These are phyloP conservation scores for Mustela erminea DNA, from an alignment of 2,797 vertebrate species.

Conservation along the genomic window DNA sequence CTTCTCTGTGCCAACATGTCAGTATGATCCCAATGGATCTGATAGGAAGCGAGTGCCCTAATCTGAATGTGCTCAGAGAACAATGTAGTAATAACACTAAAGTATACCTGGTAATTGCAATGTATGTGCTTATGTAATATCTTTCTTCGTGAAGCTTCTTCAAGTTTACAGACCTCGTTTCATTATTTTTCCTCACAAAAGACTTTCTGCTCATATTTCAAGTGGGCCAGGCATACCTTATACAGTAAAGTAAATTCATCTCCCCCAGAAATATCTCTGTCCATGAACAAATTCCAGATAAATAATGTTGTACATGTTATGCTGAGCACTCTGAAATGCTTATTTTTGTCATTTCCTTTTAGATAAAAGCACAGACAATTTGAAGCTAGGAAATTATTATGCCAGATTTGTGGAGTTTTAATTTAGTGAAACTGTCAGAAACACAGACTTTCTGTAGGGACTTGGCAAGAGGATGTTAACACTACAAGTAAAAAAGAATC, in stretches of 20 bases:
- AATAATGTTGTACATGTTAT: constrained; percentile 77
- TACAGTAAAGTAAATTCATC: constrained; percentile 71
- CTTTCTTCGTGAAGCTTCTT: constrained; percentile 35
- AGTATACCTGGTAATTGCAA: constrained; percentile 29
- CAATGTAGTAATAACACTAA: constrained; percentile 57
- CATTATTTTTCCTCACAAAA: constrained; percentile 66
- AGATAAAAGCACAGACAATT: constrained; percentile 81
- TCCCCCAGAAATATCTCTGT: constrained; percentile 71
- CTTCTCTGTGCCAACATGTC: constrained; percentile 50
- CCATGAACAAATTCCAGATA: constrained; percentile 82
- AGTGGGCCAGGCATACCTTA: constrained; percentile 28
- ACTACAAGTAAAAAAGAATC: constrained; percentile 78
- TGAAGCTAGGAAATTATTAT: constrained; percentile 77
- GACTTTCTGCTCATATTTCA: constrained; percentile 71
- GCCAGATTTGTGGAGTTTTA: constrained; percentile 77
- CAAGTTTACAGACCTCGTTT: constrained; percentile 52
- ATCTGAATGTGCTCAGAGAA: constrained; percentile 53
- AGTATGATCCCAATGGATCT: constrained; percentile 41
- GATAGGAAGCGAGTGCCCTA: constrained; percentile 64
- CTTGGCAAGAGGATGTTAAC: constrained; percentile 84
- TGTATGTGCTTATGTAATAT: background rate
- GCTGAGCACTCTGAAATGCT: constrained; percentile 65
- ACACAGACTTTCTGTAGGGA: constrained; percentile 79
- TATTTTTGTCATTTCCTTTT: constrained; percentile 76
- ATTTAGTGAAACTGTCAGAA: constrained; percentile 85